A percentile compares a stretch with the other conserved stretches of the same genome.
Evolutionary conservation across 2,797 vertebrate species (phyloP).

Genomic region (Halcyon leucocephala): DNA sequence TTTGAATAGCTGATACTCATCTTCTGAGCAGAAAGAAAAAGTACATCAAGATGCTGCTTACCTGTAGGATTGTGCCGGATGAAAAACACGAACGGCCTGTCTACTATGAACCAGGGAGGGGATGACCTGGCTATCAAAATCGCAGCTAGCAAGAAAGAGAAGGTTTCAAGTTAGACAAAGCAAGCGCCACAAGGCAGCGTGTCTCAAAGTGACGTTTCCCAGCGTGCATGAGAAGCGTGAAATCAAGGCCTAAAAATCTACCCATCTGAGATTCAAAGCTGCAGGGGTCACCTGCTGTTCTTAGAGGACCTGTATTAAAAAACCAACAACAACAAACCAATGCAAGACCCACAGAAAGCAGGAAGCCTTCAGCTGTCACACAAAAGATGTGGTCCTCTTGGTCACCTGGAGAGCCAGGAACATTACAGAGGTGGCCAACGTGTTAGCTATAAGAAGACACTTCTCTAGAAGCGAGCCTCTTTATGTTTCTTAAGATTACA

Average conservation of each 20-base stretch:
- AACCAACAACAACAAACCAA: background rate
- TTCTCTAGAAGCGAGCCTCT: background rate
- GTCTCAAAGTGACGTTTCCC: background rate
- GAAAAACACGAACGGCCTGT: constrained; percentile 93
- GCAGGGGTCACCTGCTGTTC: background rate
- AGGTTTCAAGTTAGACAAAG: background rate
- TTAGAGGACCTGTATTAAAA: background rate
- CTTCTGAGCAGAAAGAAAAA: background rate
- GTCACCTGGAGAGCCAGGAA: background rate
- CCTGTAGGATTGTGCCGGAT: constrained; percentile 94
- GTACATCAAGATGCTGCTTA: constrained; percentile 56
- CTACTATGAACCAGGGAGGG: constrained; percentile 91
- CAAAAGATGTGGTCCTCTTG: background rate
- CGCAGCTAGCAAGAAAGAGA: constrained; percentile 80
- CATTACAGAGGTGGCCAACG: background rate
- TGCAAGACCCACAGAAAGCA: background rate
- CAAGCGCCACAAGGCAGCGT: background rate
- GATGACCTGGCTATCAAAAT: constrained; percentile 93
- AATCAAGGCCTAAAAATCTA: background rate
- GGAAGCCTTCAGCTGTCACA: background rate
- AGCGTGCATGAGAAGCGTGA: background rate
- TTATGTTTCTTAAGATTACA: background rate
- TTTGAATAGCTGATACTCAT: background rate
- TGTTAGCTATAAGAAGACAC: background rate
- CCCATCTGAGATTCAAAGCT: background rate